These are phyloP conservation scores for Microtus ochrogaster DNA, from an alignment of 2,113 vertebrate genomes.

Conservation along the genomic window DNA sequence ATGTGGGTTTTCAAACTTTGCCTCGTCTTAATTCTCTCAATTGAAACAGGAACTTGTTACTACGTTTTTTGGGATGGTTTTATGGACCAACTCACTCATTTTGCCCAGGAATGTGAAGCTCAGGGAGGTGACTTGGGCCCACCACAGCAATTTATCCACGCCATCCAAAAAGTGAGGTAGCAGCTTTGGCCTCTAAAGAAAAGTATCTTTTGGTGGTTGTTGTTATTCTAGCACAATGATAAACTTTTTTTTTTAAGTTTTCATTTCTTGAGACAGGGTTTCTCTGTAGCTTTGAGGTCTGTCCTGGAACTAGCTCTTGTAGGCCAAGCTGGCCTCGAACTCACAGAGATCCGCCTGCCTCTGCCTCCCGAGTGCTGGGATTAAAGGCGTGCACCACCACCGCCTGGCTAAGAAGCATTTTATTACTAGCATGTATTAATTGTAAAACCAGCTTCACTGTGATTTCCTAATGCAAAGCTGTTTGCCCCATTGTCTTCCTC, in stretches of 20 bases:
- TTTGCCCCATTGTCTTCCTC: no score
- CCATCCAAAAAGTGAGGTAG: not conserved
- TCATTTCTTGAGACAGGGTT: no score
- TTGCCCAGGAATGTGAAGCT: not conserved
- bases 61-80: not conserved
- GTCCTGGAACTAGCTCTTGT: no score
- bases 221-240: not conserved
- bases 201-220: not conserved
- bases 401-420: no score
- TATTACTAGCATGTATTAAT: not conserved
- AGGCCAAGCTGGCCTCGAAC: no score
- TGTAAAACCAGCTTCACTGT: no score
- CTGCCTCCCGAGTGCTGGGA: no score
- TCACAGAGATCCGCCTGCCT: no score
- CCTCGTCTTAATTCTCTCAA: conserved; percentile 8
- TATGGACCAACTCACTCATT: not conserved
- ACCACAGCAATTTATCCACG: not conserved
- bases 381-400: no score
- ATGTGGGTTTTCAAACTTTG: not conserved
- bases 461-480: not conserved
- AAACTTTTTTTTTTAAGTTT: not conserved
- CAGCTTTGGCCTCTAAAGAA: not conserved
- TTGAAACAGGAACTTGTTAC: not conserved
- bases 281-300: no score
- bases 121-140: not conserved